Percentiles rank a stretch among this genome's conserved stretches.
Evolutionary conservation across 2,888 invertebrate species (phyloP).

Genomic region (Chrysodeixis includens): DNA sequence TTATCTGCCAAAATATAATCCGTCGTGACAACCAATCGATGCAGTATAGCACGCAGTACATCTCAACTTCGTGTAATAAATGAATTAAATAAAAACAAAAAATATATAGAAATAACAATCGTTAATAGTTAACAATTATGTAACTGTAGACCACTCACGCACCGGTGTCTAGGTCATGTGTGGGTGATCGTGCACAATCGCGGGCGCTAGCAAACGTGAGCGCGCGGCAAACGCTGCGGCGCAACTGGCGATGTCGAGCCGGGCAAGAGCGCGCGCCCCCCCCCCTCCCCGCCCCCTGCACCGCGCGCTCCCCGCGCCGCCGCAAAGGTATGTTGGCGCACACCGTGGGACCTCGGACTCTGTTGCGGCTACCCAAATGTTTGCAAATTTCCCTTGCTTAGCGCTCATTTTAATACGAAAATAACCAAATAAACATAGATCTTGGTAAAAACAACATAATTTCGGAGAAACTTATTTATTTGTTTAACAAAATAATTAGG

Average conservation of each 20-base stretch:
- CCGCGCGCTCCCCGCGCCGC: constrained; percentile 64
- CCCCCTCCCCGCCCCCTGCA: constrained; percentile 34
- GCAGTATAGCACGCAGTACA: constrained; percentile 45
- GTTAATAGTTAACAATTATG: constrained; percentile 67
- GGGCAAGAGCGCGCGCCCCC: constrained; percentile 65
- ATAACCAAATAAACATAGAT: constrained; percentile 14
- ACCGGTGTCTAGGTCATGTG: constrained; percentile 74
- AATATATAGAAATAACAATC: constrained; percentile 35
- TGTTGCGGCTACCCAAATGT: constrained; percentile 53
- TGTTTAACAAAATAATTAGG: not conserved
- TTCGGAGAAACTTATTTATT: constrained; percentile 12
- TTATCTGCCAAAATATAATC: constrained; percentile 10
- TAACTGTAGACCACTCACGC: constrained; percentile 80
- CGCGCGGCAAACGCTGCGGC: constrained; percentile 79
- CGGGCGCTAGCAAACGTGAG: constrained; percentile 70
- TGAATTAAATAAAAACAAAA: constrained; percentile 31
- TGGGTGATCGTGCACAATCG: constrained; percentile 62
- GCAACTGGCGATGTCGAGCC: constrained; percentile 74
- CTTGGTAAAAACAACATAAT: constrained; percentile 10
- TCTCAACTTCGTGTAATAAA: constrained; percentile 36
- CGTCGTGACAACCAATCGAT: constrained; percentile 45
- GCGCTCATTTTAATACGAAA: constrained; percentile 33
- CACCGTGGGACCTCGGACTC: constrained; percentile 71
- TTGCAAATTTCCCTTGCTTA: constrained; percentile 39
- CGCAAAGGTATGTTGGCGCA: constrained; percentile 77